phyloP scores from a whole-genome alignment of 2,113 vertebrate genomes.

The Gulo gulo region DNA sequence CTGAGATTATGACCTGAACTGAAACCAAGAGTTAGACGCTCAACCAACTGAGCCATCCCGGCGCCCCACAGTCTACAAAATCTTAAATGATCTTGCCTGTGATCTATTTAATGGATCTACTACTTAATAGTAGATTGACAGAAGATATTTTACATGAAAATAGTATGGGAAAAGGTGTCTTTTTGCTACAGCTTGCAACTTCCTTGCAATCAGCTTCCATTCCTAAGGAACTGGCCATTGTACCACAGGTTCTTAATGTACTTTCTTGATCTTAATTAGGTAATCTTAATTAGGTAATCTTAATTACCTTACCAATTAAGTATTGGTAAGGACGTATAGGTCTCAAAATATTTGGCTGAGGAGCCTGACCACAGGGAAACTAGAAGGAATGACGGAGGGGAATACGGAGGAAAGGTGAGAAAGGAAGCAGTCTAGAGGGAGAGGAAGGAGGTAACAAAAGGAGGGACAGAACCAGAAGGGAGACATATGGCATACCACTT shows the following conservation, averaged over 20 bases:
- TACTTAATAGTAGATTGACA: conserved; percentile 38
- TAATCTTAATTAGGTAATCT: no score
- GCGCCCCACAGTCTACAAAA: conserved; percentile 36
- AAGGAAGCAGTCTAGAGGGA: background rate
- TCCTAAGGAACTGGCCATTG: background rate
- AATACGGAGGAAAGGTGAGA: background rate
- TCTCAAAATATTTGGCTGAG: background rate
- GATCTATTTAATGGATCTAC: background rate
- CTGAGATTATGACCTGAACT: no score
- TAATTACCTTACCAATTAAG: no score
- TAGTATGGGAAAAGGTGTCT: background rate
- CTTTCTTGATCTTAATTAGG: background rate
- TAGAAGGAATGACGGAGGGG: background rate
- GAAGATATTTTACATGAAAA: background rate
- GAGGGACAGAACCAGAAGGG: background rate
- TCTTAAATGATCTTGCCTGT: conserved; percentile 55
- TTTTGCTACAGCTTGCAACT: conserved; percentile 14
- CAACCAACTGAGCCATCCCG: background rate
- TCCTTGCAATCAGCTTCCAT: conserved; percentile 29
- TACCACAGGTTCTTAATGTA: background rate
- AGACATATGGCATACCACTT: background rate
- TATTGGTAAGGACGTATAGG: background rate
- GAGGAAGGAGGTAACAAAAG: background rate
- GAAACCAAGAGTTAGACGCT: background rate
- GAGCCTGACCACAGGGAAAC: background rate